Percentiles rank a stretch among this genome's conserved stretches.
Evolutionary conservation across 2,797 vertebrate species (phyloP).

Genomic region (Danionella dracula): DNA sequence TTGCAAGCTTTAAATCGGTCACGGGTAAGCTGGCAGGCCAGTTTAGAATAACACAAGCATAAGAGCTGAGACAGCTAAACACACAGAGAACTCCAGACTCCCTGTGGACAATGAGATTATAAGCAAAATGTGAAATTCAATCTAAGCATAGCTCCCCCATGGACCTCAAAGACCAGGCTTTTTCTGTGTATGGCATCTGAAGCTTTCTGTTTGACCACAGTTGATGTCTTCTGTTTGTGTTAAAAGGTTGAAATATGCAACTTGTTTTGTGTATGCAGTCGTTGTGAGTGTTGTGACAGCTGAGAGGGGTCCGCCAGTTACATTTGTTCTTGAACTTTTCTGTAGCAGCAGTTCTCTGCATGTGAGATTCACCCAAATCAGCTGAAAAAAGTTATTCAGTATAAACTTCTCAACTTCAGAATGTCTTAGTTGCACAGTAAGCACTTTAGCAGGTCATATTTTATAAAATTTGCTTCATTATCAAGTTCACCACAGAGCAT

Average conservation of each 20-base stretch:
- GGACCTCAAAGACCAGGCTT: conserved; percentile 38
- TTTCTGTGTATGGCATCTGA: conserved; percentile 32
- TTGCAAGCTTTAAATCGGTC: conserved; percentile 69
- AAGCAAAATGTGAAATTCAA: conserved; percentile 55
- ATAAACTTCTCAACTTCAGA: conserved; percentile 29
- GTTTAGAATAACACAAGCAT: conserved; percentile 60
- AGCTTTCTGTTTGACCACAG: conserved; percentile 15
- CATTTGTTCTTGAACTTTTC: conserved; percentile 22
- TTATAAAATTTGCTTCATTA: conserved; percentile 24
- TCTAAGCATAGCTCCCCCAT: conserved; percentile 41
- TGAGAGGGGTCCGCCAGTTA: conserved; percentile 21
- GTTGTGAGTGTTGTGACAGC: neutral
- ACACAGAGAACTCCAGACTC: conserved; percentile 42
- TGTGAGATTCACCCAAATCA: conserved; percentile 43
- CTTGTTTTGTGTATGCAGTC: neutral
- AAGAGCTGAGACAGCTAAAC: conserved; percentile 30
- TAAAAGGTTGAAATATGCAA: conserved; percentile 1
- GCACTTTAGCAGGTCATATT: conserved; percentile 28
- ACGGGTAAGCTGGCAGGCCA: conserved; percentile 65
- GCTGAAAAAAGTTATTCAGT: conserved; percentile 45
- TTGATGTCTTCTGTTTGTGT: neutral
- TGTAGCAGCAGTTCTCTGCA: conserved; percentile 41
- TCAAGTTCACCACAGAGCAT: conserved; percentile 1
- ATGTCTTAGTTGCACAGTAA: conserved; percentile 8
- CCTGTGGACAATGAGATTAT: conserved; percentile 57